Conservation (phyloP, 1,140 invertebrate species). For the Daktulosphaira vitifoliae region DNA sequence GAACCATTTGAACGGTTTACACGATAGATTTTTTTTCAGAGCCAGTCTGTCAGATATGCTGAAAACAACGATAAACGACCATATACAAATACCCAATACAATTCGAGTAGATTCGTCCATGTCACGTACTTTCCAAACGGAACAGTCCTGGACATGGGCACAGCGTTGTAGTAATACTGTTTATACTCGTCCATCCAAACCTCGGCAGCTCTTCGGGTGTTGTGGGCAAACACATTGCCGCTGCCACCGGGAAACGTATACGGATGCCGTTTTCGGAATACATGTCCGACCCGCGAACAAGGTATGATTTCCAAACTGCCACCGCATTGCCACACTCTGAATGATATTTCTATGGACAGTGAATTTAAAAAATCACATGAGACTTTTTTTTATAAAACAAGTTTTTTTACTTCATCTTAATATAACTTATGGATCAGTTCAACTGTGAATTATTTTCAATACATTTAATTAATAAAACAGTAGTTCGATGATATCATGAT, state of each 20-base stretch:
- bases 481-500: no score
- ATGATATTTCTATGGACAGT: conserved; percentile 57
- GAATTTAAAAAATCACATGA: no score
- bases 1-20: conserved; percentile 96
- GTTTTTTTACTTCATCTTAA: no score
- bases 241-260: conserved; percentile 91
- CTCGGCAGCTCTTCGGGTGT: conserved; percentile 80
- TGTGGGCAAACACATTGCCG: conserved; percentile 79
- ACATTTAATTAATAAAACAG: no score
- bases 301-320: conserved; percentile 89
- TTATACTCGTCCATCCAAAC: conserved; percentile 97
- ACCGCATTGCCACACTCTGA: conserved; percentile 92
- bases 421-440: no score
- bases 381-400: no score
- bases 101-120: no score
- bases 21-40: conserved; percentile 72
- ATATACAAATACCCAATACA: no score
- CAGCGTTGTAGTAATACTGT: conserved; percentile 79
- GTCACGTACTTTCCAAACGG: conserved; percentile 77
- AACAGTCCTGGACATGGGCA: conserved; percentile 76
- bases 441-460: no score
- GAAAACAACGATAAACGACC: conserved; percentile 37
- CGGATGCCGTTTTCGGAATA: conserved; percentile 87
- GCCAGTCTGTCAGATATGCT: conserved; percentile 79
- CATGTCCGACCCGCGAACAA: conserved; percentile 84